Evolutionary conservation across 2,888 invertebrate species (phyloP).

Genomic region (Plagodis pulveraria): DNA sequence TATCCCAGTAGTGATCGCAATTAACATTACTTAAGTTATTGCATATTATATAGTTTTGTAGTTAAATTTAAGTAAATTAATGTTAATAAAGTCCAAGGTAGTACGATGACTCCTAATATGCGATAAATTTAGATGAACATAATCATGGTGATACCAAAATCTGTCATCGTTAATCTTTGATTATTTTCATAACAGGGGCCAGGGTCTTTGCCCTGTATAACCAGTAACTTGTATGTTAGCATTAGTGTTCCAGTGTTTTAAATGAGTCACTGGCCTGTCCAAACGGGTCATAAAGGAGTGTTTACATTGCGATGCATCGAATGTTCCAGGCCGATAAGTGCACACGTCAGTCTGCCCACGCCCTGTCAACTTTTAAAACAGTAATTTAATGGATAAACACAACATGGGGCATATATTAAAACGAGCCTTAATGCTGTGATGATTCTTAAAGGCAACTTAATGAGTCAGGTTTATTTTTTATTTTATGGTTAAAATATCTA

Average conservation of each 20-base stretch:
- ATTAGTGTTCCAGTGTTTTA: conserved; percentile 24
- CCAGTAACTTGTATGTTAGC: conserved; percentile 22
- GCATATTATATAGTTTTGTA: too few relatives aligned
- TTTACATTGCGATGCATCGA: conserved; percentile 38
- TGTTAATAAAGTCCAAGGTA: too few relatives aligned
- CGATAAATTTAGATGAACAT: too few relatives aligned
- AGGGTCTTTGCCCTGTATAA: conserved; percentile 14
- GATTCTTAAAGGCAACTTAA: conserved; percentile 16
- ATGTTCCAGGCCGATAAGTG: conserved; percentile 39
- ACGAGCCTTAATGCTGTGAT: conserved; percentile 18
- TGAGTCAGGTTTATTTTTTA: conserved; percentile 1
- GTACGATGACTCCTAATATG: too few relatives aligned
- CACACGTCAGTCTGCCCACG: conserved; percentile 45
- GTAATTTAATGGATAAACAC: conserved; percentile 32
- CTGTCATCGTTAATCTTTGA: too few relatives aligned
- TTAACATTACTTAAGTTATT: too few relatives aligned
- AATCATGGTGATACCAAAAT: too few relatives aligned
- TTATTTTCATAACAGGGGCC: conserved; percentile 1
- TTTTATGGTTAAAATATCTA: too few relatives aligned
- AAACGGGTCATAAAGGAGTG: conserved; percentile 37
- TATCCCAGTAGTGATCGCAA: too few relatives aligned
- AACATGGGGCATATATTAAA: conserved; percentile 31
- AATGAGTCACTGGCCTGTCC: conserved; percentile 27
- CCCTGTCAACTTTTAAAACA: conserved; percentile 40
- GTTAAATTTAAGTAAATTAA: too few relatives aligned